These are phyloP conservation scores for Cottus gobio DNA, from an alignment of 2,113 vertebrate species.

Conservation along the genomic window DNA sequence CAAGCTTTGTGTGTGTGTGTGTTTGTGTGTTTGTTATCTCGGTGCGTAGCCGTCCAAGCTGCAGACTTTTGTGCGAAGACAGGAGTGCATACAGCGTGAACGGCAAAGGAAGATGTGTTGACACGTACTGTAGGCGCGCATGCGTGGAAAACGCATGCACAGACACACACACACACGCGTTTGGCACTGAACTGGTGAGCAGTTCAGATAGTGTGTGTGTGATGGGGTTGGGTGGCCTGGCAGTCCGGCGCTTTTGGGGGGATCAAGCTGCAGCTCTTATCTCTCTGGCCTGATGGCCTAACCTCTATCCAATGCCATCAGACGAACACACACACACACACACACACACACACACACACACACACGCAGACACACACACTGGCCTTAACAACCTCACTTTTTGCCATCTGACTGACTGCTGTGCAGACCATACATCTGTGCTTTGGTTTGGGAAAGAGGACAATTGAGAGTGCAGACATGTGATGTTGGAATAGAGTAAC, in stretches of 20 bases:
- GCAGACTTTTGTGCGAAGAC: not conserved
- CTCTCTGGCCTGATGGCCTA: slow-evolving; percentile 59
- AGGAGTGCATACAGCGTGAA: not conserved
- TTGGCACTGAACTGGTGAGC: slow-evolving; percentile 28
- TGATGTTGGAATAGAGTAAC: not conserved
- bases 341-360: not conserved
- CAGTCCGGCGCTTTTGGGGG: slow-evolving; percentile 42
- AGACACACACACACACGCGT: too few species aligned
- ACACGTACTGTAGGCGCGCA: not conserved
- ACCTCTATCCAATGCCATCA: slow-evolving; percentile 50
- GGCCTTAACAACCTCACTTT: slow-evolving; percentile 28
- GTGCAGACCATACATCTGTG: slow-evolving; percentile 13
- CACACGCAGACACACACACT: slow-evolving; percentile 5
- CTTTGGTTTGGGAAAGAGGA: not conserved
- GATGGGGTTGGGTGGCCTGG: slow-evolving; percentile 38
- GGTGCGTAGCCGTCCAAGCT: not conserved
- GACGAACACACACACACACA: not conserved
- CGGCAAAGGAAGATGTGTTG: slow-evolving; percentile 8
- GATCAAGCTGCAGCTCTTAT: slow-evolving; percentile 65
- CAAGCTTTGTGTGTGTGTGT: not conserved
- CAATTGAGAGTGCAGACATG: not conserved
- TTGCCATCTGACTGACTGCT: slow-evolving; percentile 43
- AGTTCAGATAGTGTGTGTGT: slow-evolving; percentile 39
- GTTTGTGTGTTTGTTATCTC: slow-evolving; percentile 8
- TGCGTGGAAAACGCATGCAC: not conserved